Base-by-base conservation (phyloP, 2,797 vertebrate genomes). In the Sphenopsis melanotis region DNA sequence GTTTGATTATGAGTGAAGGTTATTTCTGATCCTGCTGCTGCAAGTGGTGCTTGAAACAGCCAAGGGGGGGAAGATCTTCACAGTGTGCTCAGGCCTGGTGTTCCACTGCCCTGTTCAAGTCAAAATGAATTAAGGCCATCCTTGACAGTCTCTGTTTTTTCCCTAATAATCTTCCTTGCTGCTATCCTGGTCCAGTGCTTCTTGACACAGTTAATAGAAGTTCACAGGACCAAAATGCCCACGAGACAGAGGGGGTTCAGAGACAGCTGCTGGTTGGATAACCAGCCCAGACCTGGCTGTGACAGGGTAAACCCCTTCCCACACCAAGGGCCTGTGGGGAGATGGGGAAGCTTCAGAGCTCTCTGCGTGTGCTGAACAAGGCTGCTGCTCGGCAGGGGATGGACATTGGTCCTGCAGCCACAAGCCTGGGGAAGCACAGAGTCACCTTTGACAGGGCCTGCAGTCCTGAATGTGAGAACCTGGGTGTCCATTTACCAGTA, bases 81-180 rank as follows among this genome's bases (percentile, higher is more conserved):
- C 2, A 5, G 36, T 0, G 0, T 30, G 64, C 61, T 83, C 27
- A 39, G 16, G 41, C 21, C 53, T 47, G 10, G 36, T 46, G n/a
- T 41, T 88, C 50, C 41, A 42, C 34, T 72, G 23, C 27, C 10
- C 30, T 75, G 53, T 36, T 83, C 22, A n/a, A 69, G 26, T 55
- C 22, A 78, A 81, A 87, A 83, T 32, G 1, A 70, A 68, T 89
- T 91, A 71, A 37, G 29, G 41, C n/a, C 13, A 9, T 76, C 53
- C 50, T 34, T 56, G 27, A 60, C 17, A 6, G 13, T 8, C 26
- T 41, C 10, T 37, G 24, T 2, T 0, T 41, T 37, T 75, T 82
- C 68, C 18, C 37, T 72, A 60, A 36, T 15, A 20, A 14, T 56
- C 80, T 70, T 55, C 60, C 46, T 5, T 60, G 64, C 84, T 89